A percentile compares a stretch with the other conserved stretches of the same genome.
These are phyloP conservation scores for Oeneis ivallda DNA, from an alignment of 2,888 invertebrate species.

Conservation along the genomic window DNA sequence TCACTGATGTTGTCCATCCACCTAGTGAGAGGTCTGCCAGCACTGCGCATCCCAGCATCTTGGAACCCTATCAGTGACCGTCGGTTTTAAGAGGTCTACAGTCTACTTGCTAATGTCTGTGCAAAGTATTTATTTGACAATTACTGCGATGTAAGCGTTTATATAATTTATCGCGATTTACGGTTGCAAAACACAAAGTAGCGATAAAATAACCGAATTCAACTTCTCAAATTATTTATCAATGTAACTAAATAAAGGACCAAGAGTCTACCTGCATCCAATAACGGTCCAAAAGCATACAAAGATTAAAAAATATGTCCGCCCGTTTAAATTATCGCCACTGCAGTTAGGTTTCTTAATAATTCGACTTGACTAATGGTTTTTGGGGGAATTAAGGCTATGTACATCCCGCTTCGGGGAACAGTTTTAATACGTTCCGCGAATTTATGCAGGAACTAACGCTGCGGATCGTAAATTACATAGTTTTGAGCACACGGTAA, in stretches of 20 bases:
- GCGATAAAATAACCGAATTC: too few species aligned
- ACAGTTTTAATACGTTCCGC: slow-evolving; percentile 29
- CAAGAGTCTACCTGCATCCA: background rate
- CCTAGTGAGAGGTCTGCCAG: too few species aligned
- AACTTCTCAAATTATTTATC: too few species aligned
- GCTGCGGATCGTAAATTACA: slow-evolving; percentile 20
- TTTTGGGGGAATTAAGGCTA: slow-evolving; percentile 22
- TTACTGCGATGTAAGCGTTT: too few species aligned
- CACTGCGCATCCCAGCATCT: too few species aligned
- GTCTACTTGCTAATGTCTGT: too few species aligned
- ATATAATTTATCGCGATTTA: too few species aligned
- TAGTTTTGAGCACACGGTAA: slow-evolving; percentile 15
- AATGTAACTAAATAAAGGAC: background rate
- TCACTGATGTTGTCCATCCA: too few species aligned
- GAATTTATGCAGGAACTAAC: slow-evolving; percentile 28
- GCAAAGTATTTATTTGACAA: too few species aligned
- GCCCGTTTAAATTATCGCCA: slow-evolving; percentile 16
- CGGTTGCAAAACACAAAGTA: too few species aligned
- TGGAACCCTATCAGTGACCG: too few species aligned
- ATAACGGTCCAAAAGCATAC: background rate
- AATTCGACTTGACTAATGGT: slow-evolving; percentile 32
- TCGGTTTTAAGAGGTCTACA: too few species aligned
- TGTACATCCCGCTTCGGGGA: slow-evolving; percentile 18
- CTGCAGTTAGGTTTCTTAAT: slow-evolving; percentile 26
- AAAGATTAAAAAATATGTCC: slow-evolving; percentile 19